Conservation (phyloP, 2,888 invertebrate species). For the Diogma glabrata region DNA sequence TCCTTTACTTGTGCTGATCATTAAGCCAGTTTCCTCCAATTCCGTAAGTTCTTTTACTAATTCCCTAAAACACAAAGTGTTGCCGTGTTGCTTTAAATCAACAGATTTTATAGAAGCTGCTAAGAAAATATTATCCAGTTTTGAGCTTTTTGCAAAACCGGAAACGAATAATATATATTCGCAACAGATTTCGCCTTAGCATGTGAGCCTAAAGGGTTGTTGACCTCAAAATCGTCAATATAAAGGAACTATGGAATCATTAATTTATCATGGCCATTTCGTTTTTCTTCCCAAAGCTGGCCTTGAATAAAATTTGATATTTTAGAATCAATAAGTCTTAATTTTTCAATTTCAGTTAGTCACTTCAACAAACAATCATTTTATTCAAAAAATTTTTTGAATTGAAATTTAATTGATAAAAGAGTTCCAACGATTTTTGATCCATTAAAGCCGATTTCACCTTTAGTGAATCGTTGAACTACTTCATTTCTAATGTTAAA, state of each 20-base stretch:
- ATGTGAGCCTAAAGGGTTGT: neutral
- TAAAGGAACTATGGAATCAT: neutral
- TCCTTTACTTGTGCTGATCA: neutral
- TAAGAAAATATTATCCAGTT: constrained; percentile 1
- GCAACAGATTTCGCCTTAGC: neutral
- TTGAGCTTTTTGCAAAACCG: neutral
- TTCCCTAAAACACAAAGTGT: neutral
- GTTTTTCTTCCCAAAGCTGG: neutral
- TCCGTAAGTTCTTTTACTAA: neutral
- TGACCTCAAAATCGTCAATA: neutral
- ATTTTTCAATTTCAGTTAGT: neutral
- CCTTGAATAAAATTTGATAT: neutral
- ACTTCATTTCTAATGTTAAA: neutral
- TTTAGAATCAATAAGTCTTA: neutral
- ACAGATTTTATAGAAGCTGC: neutral
- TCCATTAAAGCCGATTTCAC: no score
- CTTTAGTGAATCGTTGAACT: neutral
- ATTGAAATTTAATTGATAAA: neutral
- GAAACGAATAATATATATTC: neutral
- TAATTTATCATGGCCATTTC: neutral
- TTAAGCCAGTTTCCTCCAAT: neutral
- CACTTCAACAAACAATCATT: neutral
- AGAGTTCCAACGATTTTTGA: no score
- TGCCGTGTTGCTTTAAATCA: neutral
- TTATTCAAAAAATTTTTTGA: neutral